Conservation (phyloP, 2,797 vertebrate species). For the Chiloscyllium punctatum region DNA sequence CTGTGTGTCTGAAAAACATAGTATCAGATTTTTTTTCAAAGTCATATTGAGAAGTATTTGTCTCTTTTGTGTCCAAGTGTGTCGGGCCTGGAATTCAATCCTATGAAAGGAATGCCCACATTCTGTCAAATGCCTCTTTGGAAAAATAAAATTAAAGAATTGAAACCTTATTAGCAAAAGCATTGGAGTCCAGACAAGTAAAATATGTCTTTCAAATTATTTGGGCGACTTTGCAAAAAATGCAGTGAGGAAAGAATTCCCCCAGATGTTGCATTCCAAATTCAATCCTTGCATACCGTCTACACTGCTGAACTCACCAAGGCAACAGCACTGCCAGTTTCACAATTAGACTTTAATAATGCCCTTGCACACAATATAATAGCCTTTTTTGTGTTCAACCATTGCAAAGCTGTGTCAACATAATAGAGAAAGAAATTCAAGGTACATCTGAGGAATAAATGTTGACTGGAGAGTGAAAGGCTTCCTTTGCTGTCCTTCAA, state of each 20-base stretch:
- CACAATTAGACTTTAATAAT: neutral
- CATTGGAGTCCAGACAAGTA: neutral
- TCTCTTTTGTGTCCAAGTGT: neutral
- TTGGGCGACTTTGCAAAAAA: neutral
- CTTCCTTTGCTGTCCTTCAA: neutral
- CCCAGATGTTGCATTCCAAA: neutral
- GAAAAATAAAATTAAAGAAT: neutral
- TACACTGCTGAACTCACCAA: neutral
- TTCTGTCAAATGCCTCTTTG: neutral
- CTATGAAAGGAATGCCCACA: conserved; percentile 29
- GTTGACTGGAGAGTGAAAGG: neutral
- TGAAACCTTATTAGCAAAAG: neutral
- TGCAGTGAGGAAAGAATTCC: neutral
- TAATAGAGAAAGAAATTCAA: neutral
- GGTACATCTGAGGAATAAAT: neutral
- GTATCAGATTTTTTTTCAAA: neutral
- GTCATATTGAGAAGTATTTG: neutral
- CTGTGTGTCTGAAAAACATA: neutral
- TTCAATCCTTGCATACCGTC: neutral
- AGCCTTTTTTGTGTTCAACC: neutral
- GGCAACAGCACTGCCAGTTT: neutral
- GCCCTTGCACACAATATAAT: neutral
- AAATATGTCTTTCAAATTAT: neutral
- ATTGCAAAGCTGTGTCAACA: neutral
- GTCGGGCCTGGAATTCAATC: neutral